Evolutionary conservation across 2,113 vertebrate species (phyloP).

Genomic region (Podarcis cretensis): DNA sequence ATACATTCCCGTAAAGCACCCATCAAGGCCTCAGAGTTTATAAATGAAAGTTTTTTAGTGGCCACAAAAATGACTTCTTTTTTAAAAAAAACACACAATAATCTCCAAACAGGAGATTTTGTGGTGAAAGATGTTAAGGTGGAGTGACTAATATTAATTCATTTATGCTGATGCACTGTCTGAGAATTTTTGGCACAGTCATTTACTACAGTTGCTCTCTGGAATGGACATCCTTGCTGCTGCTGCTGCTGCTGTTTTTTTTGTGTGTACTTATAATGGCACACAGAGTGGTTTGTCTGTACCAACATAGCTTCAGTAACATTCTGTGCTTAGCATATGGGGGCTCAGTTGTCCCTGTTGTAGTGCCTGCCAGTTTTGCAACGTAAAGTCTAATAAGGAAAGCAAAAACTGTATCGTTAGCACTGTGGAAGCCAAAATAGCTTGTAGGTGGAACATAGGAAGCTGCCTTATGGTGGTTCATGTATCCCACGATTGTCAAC

Average conservation of each 20-base stretch:
- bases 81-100: slow-evolving; percentile 14
- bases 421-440: not conserved
- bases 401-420: not conserved
- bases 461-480: too few relatives aligned
- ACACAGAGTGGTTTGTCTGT: not conserved
- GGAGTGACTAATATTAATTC: not conserved
- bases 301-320: not conserved
- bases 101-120: slow-evolving; percentile 41
- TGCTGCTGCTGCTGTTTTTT: not conserved
- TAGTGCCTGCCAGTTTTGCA: not conserved
- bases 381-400: not conserved
- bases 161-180: not conserved
- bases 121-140: slow-evolving; percentile 1
- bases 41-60: slow-evolving; percentile 27
- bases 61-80: not conserved
- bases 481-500: too few relatives aligned
- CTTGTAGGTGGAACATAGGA: not conserved
- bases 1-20: slow-evolving; percentile 61
- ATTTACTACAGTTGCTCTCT: not conserved
- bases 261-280: not conserved
- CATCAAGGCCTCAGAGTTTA: accelerated
- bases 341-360: not conserved
- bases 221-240: not conserved
- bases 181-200: not conserved
- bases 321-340: not conserved